phyloP scores from a whole-genome alignment of 1,140 invertebrate species.

The Plectus sambesii region DNA sequence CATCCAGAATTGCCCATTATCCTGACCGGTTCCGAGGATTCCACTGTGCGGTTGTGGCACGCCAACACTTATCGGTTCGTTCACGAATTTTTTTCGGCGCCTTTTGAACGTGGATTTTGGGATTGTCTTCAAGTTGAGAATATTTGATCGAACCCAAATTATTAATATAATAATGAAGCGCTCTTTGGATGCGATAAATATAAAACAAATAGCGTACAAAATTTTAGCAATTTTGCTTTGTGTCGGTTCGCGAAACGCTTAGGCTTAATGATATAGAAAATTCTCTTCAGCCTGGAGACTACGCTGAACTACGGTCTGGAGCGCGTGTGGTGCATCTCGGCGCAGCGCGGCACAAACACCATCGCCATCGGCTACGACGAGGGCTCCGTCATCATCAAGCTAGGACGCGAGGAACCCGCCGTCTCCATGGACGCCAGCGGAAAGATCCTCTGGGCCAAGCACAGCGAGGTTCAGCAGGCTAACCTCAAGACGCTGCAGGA shows the following conservation, averaged over 20 bases:
- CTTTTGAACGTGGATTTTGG: too few species aligned
- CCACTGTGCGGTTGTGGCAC: constrained; percentile 88
- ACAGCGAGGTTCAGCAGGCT: constrained; percentile 94
- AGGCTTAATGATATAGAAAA: too few species aligned
- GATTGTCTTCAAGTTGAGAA: too few species aligned
- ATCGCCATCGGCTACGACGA: constrained; percentile 96
- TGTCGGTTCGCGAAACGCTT: too few species aligned
- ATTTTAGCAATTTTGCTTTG: too few species aligned
- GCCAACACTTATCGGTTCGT: constrained; percentile 75
- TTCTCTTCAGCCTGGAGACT: constrained; percentile 62
- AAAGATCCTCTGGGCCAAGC: constrained; percentile 96
- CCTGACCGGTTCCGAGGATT: constrained; percentile 92
- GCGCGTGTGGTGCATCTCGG: constrained; percentile 91
- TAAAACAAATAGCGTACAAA: too few species aligned
- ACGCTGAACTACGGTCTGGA: constrained; percentile 96
- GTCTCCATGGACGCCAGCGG: constrained; percentile 96
- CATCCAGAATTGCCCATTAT: constrained; percentile 96
- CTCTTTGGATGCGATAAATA: too few species aligned
- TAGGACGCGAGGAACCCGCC: constrained; percentile 93
- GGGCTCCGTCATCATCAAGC: constrained; percentile 90
- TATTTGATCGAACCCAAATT: too few species aligned
- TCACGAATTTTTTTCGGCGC: too few species aligned
- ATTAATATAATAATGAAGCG: too few species aligned
- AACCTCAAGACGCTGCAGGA: constrained; percentile 64
- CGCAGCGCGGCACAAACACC: constrained; percentile 84